A percentile compares a stretch with the other conserved stretches of the same genome.
Evolutionary conservation across 2,888 invertebrate species (phyloP).

Genomic region (Ectemnius cavifrons): DNA sequence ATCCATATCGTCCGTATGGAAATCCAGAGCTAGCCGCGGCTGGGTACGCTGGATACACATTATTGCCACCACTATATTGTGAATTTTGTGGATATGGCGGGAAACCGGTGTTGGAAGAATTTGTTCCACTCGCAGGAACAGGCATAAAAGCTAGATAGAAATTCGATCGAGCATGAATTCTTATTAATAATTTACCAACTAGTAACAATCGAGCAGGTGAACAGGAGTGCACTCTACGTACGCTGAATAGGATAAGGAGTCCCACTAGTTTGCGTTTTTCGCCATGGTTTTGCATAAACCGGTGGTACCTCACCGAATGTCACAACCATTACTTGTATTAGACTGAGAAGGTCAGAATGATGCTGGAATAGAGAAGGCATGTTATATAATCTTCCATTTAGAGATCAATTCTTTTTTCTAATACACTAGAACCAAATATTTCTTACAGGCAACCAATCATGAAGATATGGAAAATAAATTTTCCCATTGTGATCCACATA

Average conservation of each 20-base stretch:
- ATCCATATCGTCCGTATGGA: constrained; percentile 78
- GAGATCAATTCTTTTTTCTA: neutral
- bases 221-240: constrained; percentile 63
- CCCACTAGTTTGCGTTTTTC: constrained; percentile 73
- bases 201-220: too few species aligned
- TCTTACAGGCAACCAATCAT: constrained; percentile 92
- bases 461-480: constrained; percentile 96
- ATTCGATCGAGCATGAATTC: neutral
- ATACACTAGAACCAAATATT: constrained; percentile 14
- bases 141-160: constrained; percentile 76
- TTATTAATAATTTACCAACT: neutral
- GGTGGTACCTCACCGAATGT: constrained; percentile 98
- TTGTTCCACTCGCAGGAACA: constrained; percentile 51
- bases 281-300: constrained; percentile 88
- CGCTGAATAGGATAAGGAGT: constrained; percentile 81
- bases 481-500: constrained; percentile 97
- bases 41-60: constrained; percentile 65
- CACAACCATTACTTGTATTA: constrained; percentile 94
- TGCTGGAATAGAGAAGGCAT: constrained; percentile 74
- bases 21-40: constrained; percentile 63
- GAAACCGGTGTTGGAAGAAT: constrained; percentile 40
- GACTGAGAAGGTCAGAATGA: constrained; percentile 90
- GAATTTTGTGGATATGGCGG: constrained; percentile 56
- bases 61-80: constrained; percentile 51
- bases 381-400: neutral